Conservation (phyloP, 1,140 invertebrate species). For the Drosophila teissieri region DNA sequence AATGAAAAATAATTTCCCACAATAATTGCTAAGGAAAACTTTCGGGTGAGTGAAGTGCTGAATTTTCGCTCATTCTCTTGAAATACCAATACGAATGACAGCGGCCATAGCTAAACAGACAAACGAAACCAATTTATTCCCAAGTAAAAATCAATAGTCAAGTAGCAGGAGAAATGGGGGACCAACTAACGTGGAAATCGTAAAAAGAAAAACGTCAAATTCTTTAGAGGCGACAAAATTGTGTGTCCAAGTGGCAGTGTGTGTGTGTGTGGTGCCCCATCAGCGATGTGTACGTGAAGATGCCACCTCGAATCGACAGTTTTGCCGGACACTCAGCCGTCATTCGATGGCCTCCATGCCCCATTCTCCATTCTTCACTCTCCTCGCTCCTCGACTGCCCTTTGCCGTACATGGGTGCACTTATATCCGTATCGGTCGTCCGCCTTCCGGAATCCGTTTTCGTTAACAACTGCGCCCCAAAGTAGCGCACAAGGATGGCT, state of each 20-base stretch:
- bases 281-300: slow-evolving; percentile 47
- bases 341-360: slow-evolving; percentile 20
- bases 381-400: slow-evolving; percentile 2
- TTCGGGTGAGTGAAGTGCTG: slow-evolving; percentile 29
- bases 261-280: slow-evolving; percentile 31
- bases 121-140: slow-evolving; percentile 83
- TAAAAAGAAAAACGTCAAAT: slow-evolving; percentile 54
- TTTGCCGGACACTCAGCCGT: slow-evolving; percentile 21
- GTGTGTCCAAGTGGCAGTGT: slow-evolving; percentile 20
- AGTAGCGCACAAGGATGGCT: slow-evolving; percentile 34
- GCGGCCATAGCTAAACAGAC: slow-evolving; percentile 57
- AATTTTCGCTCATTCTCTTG: slow-evolving; percentile 6
- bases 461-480: slow-evolving; percentile 57
- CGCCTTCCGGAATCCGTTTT: slow-evolving; percentile 57
- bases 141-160: slow-evolving; percentile 80
- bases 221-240: slow-evolving; percentile 48
- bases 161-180: slow-evolving; percentile 10
- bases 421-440: slow-evolving; percentile 51
- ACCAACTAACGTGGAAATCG: slow-evolving; percentile 53
- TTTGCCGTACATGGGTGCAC: slow-evolving; percentile 24
- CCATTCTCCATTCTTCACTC: too few relatives aligned
- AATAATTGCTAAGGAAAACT: slow-evolving; percentile 76
- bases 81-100: slow-evolving; percentile 33
- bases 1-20: slow-evolving; percentile 79
- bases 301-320: slow-evolving; percentile 39